Conservation (phyloP, 2,888 invertebrate genomes). For the Hirtodrosophila cameraria region DNA sequence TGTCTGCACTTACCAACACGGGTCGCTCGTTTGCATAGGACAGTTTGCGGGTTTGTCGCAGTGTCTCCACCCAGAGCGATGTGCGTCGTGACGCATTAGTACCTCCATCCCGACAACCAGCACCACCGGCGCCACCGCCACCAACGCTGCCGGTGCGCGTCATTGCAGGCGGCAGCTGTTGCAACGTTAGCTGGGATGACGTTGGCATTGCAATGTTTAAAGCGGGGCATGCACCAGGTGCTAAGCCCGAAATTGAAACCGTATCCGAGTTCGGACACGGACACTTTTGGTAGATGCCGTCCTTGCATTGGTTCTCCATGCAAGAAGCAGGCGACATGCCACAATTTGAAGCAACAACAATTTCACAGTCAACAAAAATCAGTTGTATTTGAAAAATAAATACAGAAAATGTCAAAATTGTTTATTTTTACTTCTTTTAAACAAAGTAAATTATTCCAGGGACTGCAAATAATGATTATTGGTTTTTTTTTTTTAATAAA, state of each 20-base stretch:
- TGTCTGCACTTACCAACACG: conserved; percentile 60
- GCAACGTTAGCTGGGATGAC: conserved; percentile 16
- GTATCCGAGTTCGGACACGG: conserved; percentile 26
- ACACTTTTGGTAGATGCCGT: conserved; percentile 50
- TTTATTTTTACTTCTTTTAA: too few species aligned
- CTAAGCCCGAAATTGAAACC: background rate
- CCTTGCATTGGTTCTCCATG: conserved; percentile 67
- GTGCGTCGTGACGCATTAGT: conserved; percentile 61
- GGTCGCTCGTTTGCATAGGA: conserved; percentile 66
- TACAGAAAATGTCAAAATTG: too few species aligned
- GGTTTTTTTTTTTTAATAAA: too few species aligned
- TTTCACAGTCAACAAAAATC: conserved; percentile 1
- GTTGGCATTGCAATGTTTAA: conserved; percentile 42
- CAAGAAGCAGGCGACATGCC: conserved; percentile 75
- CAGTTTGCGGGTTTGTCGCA: conserved; percentile 70
- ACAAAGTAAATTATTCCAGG: too few species aligned
- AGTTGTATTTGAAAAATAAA: conserved; percentile 6
- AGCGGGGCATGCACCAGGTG: conserved; percentile 27
- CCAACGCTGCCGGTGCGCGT: conserved; percentile 69
- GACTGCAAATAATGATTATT: too few species aligned
- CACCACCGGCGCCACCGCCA: conserved; percentile 18
- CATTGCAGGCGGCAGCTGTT: conserved; percentile 37
- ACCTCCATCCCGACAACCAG: conserved; percentile 27
- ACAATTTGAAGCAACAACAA: conserved; percentile 17
- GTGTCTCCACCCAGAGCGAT: conserved; percentile 73